Percentiles rank a stretch among this genome's conserved stretches.
Conservation (phyloP, 2,888 invertebrate genomes). For the Microplitis deprimator region DNA sequence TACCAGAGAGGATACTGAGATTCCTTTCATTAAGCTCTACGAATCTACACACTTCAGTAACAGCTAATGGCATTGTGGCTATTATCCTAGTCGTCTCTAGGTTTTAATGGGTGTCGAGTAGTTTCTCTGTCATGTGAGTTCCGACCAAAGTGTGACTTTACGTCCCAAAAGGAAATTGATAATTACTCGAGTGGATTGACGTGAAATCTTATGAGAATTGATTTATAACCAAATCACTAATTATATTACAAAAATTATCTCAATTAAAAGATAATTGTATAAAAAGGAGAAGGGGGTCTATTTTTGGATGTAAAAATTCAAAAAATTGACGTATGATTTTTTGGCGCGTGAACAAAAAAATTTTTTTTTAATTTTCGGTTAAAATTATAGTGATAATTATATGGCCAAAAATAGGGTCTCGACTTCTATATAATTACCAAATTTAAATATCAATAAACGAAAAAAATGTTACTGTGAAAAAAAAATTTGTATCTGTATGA, state of each 20-base stretch:
- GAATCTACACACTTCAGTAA: slow-evolving; percentile 21
- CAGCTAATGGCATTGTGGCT: slow-evolving; percentile 61
- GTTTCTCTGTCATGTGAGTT: slow-evolving; percentile 8
- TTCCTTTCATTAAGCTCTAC: slow-evolving; percentile 38
- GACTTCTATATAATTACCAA: no score
- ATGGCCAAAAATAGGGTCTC: no score
- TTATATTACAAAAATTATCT: neutral
- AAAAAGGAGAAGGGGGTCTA: no score
- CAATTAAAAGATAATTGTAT: no score
- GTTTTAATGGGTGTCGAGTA: slow-evolving; percentile 34
- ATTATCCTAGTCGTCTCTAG: slow-evolving; percentile 52
- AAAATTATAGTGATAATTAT: no score
- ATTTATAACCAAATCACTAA: neutral
- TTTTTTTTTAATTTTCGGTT: no score
- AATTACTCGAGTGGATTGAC: neutral
- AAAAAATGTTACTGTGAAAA: no score
- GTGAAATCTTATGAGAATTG: neutral
- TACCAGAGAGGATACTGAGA: slow-evolving; percentile 24
- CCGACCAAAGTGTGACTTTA: neutral
- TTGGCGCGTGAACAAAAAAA: no score
- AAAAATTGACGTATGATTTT: no score
- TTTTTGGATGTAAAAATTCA: no score
- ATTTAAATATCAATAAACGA: no score
- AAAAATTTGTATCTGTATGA: no score
- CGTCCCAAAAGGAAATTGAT: neutral